Base-by-base conservation (phyloP, 1,140 invertebrate species). In the Portunus trituberculatus region DNA sequence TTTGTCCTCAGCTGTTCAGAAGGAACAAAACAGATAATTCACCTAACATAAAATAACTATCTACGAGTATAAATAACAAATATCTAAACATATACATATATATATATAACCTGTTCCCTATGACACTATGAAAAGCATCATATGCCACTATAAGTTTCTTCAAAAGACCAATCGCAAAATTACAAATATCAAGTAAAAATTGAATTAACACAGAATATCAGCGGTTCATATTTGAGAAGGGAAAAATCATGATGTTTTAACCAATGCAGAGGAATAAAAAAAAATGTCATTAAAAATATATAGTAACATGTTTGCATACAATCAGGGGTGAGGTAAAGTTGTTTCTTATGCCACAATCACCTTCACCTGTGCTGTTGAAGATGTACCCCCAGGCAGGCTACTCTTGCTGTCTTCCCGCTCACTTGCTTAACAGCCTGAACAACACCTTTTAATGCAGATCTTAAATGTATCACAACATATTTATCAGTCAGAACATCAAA, bases 1-100 rank as follows among this genome's bases (percentile, higher is more conserved):
- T n/a, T 76, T 76, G 67, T 90, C 48, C 31, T 88, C 86, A 52
- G 52, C 28, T 93, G 46, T 52, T 89, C 45, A 94, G 45, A 91
- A 59, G 76, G 46, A 89, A 94, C 67, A 94, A 94, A 94, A 91
- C 90, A 90, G 76, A 91, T 89, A 94, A 94, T 52, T 90, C 59
- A 67, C 39, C 87, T 91, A 94, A 39, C 12, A 94, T 91, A 83
- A 76, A 94, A 91, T 94, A 94, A 91, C 90, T 82, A 94, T 45
- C 82, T 94, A 94, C 46, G 83, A 59, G 16, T 59, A 93, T 88
- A 93, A 91, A 88, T 90, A 46, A 87, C 31, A 94, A 82, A 86
- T 94, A 90, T 48, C 48, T 90, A 93, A 32, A 88, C 32, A 31
- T 59, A 59, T 59, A 59, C 16, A 59, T 59, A 59, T 52, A 52